phyloP scores from a whole-genome alignment of 2,888 invertebrate species.

The Pemphredon lugubris region DNA sequence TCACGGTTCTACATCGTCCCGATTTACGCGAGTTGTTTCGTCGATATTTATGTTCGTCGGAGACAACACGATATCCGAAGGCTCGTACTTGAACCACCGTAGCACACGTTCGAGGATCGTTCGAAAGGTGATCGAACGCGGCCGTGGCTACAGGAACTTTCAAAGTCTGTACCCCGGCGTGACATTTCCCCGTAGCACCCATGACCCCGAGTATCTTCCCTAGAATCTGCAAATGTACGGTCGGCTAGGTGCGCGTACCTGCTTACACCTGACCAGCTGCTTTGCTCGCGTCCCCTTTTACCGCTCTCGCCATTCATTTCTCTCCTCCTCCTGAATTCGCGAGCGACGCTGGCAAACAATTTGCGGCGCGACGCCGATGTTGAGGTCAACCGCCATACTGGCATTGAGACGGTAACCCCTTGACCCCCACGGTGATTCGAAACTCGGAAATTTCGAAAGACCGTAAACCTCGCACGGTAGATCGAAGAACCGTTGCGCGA shows the following conservation, averaged over 20 bases:
- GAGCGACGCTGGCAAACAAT: slow-evolving; percentile 13
- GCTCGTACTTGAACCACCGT: slow-evolving; percentile 27
- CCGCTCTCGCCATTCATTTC: slow-evolving; percentile 13
- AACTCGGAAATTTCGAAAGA: not conserved
- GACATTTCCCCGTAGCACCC: slow-evolving; percentile 68
- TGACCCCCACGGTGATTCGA: slow-evolving; percentile 24
- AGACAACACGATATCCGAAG: not conserved
- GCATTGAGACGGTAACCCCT: slow-evolving; percentile 64
- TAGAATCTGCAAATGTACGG: slow-evolving; percentile 50
- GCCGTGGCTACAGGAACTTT: slow-evolving; percentile 50
- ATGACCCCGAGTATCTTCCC: slow-evolving; percentile 59
- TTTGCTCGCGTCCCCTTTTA: slow-evolving; percentile 31
- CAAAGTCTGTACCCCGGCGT: slow-evolving; percentile 52
- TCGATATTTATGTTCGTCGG: slow-evolving; percentile 4
- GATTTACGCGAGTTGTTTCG: too few relatives aligned
- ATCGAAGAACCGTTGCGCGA: too few relatives aligned
- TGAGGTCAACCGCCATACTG: slow-evolving; percentile 39
- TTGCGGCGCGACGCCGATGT: slow-evolving; percentile 7
- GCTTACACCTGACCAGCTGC: slow-evolving; percentile 21
- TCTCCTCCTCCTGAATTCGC: slow-evolving; percentile 4
- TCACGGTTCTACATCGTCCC: too few relatives aligned
- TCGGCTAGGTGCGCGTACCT: slow-evolving; percentile 26
- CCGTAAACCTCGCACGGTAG: too few relatives aligned
- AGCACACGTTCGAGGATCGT: slow-evolving; percentile 31
- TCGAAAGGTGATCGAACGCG: slow-evolving; percentile 60